These are phyloP conservation scores for Xenus cinereus DNA, from an alignment of 2,113 vertebrate genomes.

Conservation along the genomic window DNA sequence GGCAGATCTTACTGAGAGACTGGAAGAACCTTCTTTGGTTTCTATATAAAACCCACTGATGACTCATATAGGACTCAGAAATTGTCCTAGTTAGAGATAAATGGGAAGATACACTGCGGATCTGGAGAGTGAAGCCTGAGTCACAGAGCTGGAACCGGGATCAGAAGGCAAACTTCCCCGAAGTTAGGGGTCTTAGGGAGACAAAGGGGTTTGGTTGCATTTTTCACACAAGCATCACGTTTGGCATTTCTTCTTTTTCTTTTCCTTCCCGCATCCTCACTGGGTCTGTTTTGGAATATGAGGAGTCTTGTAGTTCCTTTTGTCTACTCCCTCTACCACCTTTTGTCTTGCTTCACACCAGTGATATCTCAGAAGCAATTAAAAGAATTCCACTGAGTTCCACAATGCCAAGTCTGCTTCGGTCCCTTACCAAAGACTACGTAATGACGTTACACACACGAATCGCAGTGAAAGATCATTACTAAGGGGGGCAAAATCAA, in stretches of 20 bases:
- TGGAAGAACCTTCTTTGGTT: conserved; percentile 72
- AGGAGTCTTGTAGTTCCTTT: background rate
- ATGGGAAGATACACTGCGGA: conserved; percentile 56
- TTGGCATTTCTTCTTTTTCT: background rate
- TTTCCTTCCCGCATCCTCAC: background rate
- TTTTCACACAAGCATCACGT: background rate
- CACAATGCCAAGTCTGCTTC: background rate
- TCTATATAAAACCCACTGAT: conserved; percentile 70
- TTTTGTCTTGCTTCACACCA: background rate
- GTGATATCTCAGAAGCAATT: background rate
- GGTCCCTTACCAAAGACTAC: background rate
- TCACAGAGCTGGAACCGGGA: conserved; percentile 45
- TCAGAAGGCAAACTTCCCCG: conserved; percentile 6
- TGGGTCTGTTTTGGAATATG: background rate
- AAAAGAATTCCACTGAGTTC: background rate
- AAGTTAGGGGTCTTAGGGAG: background rate
- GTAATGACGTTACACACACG: background rate
- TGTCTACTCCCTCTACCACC: background rate
- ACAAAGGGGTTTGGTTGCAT: background rate
- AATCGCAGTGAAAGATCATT: background rate
- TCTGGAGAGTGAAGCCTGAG: conserved; percentile 41
- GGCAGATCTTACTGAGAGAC: conserved; percentile 69
- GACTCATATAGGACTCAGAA: conserved; percentile 67
- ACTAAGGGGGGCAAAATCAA: background rate
- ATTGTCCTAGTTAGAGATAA: conserved; percentile 69